Conservation (phyloP, 2,888 invertebrate species). For the Tineola bisselliella region DNA sequence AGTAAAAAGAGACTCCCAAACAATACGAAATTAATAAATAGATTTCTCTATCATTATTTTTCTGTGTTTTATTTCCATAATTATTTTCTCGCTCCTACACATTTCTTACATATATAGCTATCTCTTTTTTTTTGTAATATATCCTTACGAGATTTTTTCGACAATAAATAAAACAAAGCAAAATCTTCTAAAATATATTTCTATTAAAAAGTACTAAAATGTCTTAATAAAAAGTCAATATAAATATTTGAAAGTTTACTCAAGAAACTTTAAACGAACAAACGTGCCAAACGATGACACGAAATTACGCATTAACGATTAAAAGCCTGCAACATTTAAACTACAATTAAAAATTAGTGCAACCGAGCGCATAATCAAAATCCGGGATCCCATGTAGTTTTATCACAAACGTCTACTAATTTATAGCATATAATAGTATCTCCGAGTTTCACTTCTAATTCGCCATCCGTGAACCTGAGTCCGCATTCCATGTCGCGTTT, state of each 20-base stretch:
- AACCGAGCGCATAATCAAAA: slow-evolving; percentile 69
- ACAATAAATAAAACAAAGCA: slow-evolving; percentile 14
- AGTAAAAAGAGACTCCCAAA: background rate
- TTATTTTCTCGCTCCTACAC: too few relatives aligned
- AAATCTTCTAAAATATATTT: background rate
- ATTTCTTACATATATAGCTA: too few relatives aligned
- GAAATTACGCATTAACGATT: too few relatives aligned
- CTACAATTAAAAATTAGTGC: too few relatives aligned
- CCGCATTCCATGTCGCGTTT: slow-evolving; percentile 92
- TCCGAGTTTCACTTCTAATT: slow-evolving; percentile 73
- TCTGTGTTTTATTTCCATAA: background rate
- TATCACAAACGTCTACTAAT: slow-evolving; percentile 69
- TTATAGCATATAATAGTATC: slow-evolving; percentile 84
- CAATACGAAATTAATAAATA: background rate
- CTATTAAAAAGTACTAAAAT: background rate
- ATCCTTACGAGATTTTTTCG: too few relatives aligned
- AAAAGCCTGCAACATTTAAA: too few relatives aligned
- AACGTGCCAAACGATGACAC: too few relatives aligned
- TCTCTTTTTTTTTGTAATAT: too few relatives aligned
- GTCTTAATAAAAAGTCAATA: background rate
- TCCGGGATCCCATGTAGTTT: slow-evolving; percentile 87
- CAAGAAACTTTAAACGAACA: too few relatives aligned
- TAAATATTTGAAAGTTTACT: background rate
- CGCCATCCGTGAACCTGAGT: slow-evolving; percentile 74
- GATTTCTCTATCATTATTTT: background rate